Evolutionary conservation across 2,888 invertebrate species (phyloP).

Genomic region (Cerastoderma edule): DNA sequence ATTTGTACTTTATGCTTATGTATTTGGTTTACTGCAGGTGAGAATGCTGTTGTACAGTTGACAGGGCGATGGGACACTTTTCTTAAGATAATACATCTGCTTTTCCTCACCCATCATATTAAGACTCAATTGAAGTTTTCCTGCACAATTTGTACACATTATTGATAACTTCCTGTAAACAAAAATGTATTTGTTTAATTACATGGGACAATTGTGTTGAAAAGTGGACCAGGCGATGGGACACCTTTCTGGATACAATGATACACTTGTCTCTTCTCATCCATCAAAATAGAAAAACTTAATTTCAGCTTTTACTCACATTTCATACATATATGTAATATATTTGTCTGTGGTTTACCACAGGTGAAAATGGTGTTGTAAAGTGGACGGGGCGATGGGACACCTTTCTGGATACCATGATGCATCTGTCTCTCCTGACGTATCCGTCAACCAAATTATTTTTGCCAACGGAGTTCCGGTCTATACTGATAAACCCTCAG

Average conservation of each 20-base stretch:
- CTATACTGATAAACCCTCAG: conserved; percentile 91
- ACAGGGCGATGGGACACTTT: conserved; percentile 96
- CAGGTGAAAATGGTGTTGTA: conserved; percentile 89
- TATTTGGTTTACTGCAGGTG: too few relatives aligned
- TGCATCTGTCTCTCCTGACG: conserved; percentile 94
- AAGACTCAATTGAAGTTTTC: too few relatives aligned
- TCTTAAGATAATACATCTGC: conserved; percentile 97
- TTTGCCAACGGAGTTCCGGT: conserved; percentile 93
- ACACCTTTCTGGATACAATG: conserved; percentile 98
- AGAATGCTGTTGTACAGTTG: conserved; percentile 92
- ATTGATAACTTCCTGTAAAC: too few relatives aligned
- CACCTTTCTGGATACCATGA: conserved; percentile 97
- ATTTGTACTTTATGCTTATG: too few relatives aligned
- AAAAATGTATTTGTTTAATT: too few relatives aligned
- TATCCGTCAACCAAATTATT: conserved; percentile 90
- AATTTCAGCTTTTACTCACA: too few relatives aligned
- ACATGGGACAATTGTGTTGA: conserved; percentile 89
- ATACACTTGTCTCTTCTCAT: conserved; percentile 95
- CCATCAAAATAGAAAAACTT: too few relatives aligned
- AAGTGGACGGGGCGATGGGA: conserved; percentile 97
- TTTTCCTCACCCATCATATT: conserved; percentile 91
- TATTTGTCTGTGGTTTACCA: too few relatives aligned
- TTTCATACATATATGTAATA: too few relatives aligned
- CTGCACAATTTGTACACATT: too few relatives aligned
- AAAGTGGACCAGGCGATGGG: conserved; percentile 95